Evolutionary conservation across 2,888 invertebrate genomes (phyloP).

Genomic region (Caenorhabditis virilis): DNA sequence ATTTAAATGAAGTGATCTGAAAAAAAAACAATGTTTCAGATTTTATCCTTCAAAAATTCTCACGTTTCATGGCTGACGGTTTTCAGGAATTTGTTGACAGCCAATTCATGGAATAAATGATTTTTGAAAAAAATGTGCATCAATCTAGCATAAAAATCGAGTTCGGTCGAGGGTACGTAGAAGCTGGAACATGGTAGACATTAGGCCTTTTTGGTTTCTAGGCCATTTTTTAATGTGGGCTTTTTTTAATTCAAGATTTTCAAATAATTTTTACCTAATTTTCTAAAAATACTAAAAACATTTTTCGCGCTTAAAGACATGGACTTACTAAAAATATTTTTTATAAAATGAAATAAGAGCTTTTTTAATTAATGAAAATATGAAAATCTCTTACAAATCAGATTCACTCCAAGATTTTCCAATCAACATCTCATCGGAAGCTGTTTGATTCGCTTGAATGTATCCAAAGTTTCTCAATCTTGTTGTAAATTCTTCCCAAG

Average conservation of each 20-base stretch:
- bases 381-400: background rate
- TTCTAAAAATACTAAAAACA: too few relatives aligned
- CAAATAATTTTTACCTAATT: too few relatives aligned
- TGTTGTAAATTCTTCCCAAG: background rate
- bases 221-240: too few relatives aligned
- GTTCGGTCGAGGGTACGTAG: background rate
- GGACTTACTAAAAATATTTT: too few relatives aligned
- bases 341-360: too few relatives aligned
- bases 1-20: background rate
- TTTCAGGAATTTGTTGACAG: background rate
- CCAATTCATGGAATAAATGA: background rate
- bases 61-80: conserved; percentile 1
- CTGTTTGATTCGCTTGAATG: background rate
- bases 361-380: too few relatives aligned
- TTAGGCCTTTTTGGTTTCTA: background rate
- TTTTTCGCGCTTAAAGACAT: too few relatives aligned
- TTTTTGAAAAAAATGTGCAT: background rate
- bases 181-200: background rate
- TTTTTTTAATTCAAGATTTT: too few relatives aligned
- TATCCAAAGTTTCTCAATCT: background rate
- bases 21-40: conserved; percentile 2
- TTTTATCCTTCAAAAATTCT: background rate
- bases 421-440: background rate
- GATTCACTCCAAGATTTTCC: background rate
- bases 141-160: background rate